Evolutionary conservation across 37 sponge, comb jelly and placozoan genomes (phyloP).

Genomic region (Axinella damicornis): DNA sequence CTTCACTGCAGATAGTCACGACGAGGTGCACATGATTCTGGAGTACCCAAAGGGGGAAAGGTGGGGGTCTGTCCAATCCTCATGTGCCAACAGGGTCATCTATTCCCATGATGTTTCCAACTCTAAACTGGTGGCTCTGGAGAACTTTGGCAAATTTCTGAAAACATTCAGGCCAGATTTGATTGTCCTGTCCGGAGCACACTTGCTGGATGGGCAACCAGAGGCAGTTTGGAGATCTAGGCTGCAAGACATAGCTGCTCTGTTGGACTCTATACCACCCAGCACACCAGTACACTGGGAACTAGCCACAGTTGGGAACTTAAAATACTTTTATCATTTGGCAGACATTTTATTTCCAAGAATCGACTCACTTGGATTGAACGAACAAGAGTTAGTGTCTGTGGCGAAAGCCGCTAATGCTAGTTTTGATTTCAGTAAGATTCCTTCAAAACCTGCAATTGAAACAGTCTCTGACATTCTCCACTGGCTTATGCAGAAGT

Average conservation of each 20-base stretch:
- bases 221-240: slow-evolving; percentile 33
- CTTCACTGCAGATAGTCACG: slow-evolving; percentile 19
- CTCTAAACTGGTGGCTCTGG: slow-evolving; percentile 71
- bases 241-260: slow-evolving; percentile 21
- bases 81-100: slow-evolving; percentile 92
- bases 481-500: slow-evolving; percentile 74
- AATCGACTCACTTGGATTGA: slow-evolving; percentile 90
- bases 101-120: slow-evolving; percentile 92
- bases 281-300: slow-evolving; percentile 81
- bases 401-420: slow-evolving; percentile 59
- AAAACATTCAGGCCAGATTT: slow-evolving; percentile 58
- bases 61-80: slow-evolving; percentile 73
- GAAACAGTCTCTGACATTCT: slow-evolving; percentile 66
- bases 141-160: slow-evolving; percentile 42
- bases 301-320: slow-evolving; percentile 85
- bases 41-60: slow-evolving; percentile 77
- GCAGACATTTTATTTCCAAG: slow-evolving; percentile 43
- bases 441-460: slow-evolving; percentile 56
- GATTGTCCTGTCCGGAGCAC: slow-evolving; percentile 83
- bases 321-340: slow-evolving; percentile 56
- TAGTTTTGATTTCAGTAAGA: slow-evolving; percentile 22
- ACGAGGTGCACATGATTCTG: slow-evolving; percentile 93
- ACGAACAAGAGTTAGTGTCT: slow-evolving; percentile 89
- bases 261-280: slow-evolving; percentile 36
- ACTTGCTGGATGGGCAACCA: slow-evolving; percentile 76